These are phyloP conservation scores for Drosophila mayaguana DNA, from an alignment of 2,888 invertebrate genomes.

Conservation along the genomic window DNA sequence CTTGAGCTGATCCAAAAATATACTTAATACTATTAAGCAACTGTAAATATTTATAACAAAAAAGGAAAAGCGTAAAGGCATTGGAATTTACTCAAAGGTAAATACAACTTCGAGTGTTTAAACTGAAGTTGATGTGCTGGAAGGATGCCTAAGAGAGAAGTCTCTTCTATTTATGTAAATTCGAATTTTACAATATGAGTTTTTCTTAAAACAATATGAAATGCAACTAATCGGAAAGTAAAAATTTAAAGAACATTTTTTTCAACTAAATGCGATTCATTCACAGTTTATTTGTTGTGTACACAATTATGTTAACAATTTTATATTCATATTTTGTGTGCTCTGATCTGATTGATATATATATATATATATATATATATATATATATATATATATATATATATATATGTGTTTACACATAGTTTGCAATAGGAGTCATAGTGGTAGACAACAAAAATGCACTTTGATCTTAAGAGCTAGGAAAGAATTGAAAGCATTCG, in stretches of 20 bases:
- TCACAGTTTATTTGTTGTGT: slow-evolving; percentile 34
- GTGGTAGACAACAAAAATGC: slow-evolving; percentile 48
- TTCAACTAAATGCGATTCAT: slow-evolving; percentile 30
- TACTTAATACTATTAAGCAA: neutral
- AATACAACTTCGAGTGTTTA: neutral
- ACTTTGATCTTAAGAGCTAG: slow-evolving; percentile 45
- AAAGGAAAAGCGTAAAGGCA: neutral
- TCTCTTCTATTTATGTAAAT: neutral
- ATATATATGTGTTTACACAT: slow-evolving; percentile 1
- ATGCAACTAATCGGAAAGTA: neutral
- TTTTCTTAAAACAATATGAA: neutral
- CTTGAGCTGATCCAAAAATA: neutral
- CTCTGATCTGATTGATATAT: slow-evolving; percentile 13
- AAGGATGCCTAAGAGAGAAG: neutral
- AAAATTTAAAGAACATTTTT: neutral
- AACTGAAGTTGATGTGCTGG: neutral
- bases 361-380: slow-evolving; percentile 2
- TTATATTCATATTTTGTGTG: slow-evolving; percentile 2
- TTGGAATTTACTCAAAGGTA: neutral
- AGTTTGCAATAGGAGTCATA: slow-evolving; percentile 29
- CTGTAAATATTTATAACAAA: neutral
- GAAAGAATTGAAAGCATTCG: slow-evolving; percentile 24
- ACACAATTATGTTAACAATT: slow-evolving; percentile 26
- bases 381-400: neutral
- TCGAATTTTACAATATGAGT: neutral